These are phyloP conservation scores for Halesus radiatus DNA, from an alignment of 1,140 invertebrate species.

Conservation along the genomic window DNA sequence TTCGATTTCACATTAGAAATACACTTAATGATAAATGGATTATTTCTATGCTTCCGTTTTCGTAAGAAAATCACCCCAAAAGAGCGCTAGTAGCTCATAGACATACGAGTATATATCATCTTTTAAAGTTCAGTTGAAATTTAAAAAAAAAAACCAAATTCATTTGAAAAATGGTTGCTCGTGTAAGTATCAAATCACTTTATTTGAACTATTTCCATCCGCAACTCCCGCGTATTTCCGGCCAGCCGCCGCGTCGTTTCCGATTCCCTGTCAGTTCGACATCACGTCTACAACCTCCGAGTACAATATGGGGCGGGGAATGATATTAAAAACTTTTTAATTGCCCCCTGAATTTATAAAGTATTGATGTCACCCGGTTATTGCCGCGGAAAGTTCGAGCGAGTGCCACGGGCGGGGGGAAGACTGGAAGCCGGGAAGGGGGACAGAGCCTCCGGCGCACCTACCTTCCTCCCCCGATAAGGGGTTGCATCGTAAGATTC, in stretches of 20 bases:
- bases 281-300: conserved; percentile 26
- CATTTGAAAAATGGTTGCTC: no score
- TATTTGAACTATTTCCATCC: no score
- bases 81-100: no score
- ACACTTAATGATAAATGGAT: no score
- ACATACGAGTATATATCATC: no score
- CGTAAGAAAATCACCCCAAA: no score
- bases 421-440: background rate
- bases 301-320: conserved; percentile 37
- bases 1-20: no score
- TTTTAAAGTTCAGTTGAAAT: no score
- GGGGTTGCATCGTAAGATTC: conserved; percentile 18
- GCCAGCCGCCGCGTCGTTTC: background rate
- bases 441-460: background rate
- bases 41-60: no score
- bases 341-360: conserved; percentile 53
- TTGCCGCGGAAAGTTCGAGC: conserved; percentile 32
- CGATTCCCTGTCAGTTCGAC: conserved; percentile 19
- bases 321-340: conserved; percentile 55
- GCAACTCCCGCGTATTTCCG: background rate
- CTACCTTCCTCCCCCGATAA: conserved; percentile 1
- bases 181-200: no score
- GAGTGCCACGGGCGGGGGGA: background rate
- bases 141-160: no score
- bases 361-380: conserved; percentile 53